phyloP scores from a whole-genome alignment of 2,797 vertebrate genomes.

The Lepus oiostolus region DNA sequence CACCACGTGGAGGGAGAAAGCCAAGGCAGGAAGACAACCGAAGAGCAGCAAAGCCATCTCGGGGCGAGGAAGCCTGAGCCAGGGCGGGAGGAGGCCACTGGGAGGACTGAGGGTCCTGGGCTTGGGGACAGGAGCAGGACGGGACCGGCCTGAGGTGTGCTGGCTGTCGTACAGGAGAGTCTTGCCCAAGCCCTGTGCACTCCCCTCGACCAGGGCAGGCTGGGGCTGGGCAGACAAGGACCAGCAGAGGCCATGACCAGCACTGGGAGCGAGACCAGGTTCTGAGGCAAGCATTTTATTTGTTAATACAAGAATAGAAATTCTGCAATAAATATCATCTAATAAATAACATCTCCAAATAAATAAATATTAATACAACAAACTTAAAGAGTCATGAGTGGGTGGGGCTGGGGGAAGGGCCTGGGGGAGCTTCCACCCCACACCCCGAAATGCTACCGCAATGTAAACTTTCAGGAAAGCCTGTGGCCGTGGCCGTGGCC shows the following conservation, averaged over 20 bases:
- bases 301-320: constrained; percentile 92
- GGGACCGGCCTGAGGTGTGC: not conserved
- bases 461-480: constrained; percentile 86
- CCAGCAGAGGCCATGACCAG: no score
- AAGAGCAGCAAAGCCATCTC: not conserved
- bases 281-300: constrained; percentile 90
- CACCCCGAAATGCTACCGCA: constrained; percentile 82
- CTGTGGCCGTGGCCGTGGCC: constrained; percentile 66
- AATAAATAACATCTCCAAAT: constrained; percentile 92
- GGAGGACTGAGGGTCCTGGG: not conserved
- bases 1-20: not conserved
- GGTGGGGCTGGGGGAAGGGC: constrained; percentile 73
- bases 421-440: constrained; percentile 69
- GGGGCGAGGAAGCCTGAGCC: not conserved
- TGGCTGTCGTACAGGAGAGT: not conserved
- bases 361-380: constrained; percentile 91
- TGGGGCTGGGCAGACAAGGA: no score
- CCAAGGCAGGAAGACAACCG: not conserved
- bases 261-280: not conserved
- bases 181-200: not conserved
- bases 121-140: not conserved
- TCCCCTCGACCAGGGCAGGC: not conserved
- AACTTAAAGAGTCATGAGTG: constrained; percentile 86
- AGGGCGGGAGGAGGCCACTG: not conserved
- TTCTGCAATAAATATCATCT: constrained; percentile 92